Evolutionary conservation across 1,140 invertebrate species (phyloP), one percentile per base, ranked within the genome.

Genomic region (Diachasma alloeum): DNA sequence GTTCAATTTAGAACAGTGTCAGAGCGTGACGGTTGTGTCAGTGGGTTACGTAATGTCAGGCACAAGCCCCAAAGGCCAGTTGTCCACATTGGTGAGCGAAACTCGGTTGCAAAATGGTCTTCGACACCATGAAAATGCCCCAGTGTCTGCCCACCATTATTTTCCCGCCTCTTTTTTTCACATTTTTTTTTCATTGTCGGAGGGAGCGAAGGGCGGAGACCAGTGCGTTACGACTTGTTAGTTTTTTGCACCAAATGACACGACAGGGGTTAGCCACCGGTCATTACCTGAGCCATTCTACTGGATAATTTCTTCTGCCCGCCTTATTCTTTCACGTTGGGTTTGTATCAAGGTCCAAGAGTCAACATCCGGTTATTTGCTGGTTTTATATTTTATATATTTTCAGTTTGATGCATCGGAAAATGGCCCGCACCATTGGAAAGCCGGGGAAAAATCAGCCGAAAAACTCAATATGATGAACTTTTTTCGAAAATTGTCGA

Each of bases 1-100:
- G 79, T 76, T 81, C 79, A 83, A 84, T 84, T 84, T 81, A 79
- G 80, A 81, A 83, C 48, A 81, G 83, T 79, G 79, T 83, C 78
- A 75, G 74, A 81, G 79, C 82, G 74, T 78, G 78, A 81, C 73
- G 79, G 71, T 81, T 69, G 74, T 71, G 75, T 81, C 59, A 63
- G 53, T 63, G 11, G 24, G 15, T 63, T 63, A 63, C 59, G 24
- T 26, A 63, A 63, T 13, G 13, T 63, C 24, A 10, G 24, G 24
- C 22, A 63, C 59, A 63, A 63, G 24, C 59, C 59, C 59, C 19
- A 31, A 63, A 63, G 59, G 24, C 59, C 59, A 26, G 19, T 63
- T 63, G 59, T 63, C 19, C 2, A 63, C 24, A 63, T 81, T 78
- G 56, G 53, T 69, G 37, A 42, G 24, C 78, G 76, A 81, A 63